Conservation (phyloP, 92 coral and sea anemone genomes). For the Meandrina meandrites region DNA sequence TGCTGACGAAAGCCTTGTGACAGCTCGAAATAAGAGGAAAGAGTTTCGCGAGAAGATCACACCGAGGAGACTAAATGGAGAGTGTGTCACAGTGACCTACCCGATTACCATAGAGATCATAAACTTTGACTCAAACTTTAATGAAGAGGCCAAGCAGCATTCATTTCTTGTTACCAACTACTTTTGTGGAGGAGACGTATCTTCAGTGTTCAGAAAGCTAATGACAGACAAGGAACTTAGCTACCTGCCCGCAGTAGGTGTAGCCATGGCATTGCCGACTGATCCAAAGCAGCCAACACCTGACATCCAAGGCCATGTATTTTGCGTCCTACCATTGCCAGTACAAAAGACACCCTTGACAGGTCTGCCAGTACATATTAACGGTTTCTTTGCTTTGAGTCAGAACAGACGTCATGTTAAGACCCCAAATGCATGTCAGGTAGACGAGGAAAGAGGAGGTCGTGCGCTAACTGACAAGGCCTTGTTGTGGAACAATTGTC, state of each 20-base stretch:
- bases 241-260: constrained; percentile 81
- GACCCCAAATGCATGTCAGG: constrained; percentile 73
- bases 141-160: neutral
- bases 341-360: constrained; percentile 70
- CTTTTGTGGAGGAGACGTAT: constrained; percentile 49
- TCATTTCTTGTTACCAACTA: constrained; percentile 65
- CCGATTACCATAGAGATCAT: constrained; percentile 43
- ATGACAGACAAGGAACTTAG: constrained; percentile 56
- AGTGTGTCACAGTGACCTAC: constrained; percentile 48
- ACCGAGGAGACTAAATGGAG: constrained; percentile 1
- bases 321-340: constrained; percentile 76
- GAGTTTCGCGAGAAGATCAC: constrained; percentile 51
- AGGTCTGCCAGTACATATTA: constrained; percentile 87
- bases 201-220: constrained; percentile 46
- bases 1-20: constrained; percentile 51
- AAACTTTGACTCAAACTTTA: neutral
- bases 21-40: constrained; percentile 56
- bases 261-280: constrained; percentile 68
- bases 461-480: constrained; percentile 52
- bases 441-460: constrained; percentile 2
- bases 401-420: constrained; percentile 79
- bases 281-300: neutral
- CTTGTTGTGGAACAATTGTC: constrained; percentile 61
- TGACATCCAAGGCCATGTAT: constrained; percentile 61
- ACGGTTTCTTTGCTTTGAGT: constrained; percentile 80